Evolutionary conservation across 2,113 vertebrate species (phyloP).

Genomic region (Lonchura striata): DNA sequence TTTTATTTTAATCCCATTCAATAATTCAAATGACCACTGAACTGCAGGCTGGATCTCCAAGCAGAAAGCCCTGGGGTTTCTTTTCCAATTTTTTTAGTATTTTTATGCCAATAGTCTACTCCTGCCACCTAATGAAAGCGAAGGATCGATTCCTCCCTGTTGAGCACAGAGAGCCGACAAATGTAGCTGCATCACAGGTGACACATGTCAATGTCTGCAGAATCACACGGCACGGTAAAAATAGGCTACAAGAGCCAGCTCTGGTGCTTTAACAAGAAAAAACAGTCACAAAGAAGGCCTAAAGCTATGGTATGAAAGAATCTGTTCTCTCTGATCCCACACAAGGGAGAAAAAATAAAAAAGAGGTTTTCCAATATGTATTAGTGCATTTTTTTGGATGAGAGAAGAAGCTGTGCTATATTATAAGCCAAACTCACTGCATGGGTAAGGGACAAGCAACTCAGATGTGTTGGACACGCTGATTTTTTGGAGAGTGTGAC

Average conservation of each 20-base stretch:
- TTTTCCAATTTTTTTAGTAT: slow-evolving; percentile 42
- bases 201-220: slow-evolving; percentile 63
- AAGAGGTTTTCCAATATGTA: slow-evolving; percentile 58
- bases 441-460: neutral
- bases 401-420: slow-evolving; percentile 46
- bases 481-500: neutral
- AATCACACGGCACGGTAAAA: slow-evolving; percentile 64
- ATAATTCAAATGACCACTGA: slow-evolving; percentile 74
- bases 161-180: slow-evolving; percentile 54
- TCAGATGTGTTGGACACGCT: neutral
- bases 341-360: slow-evolving; percentile 48
- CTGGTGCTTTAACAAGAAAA: slow-evolving; percentile 61
- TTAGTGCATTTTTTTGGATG: slow-evolving; percentile 34
- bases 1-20: slow-evolving; percentile 71
- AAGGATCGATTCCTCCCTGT: slow-evolving; percentile 63
- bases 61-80: slow-evolving; percentile 57
- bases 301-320: slow-evolving; percentile 64
- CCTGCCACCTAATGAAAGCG: slow-evolving; percentile 61
- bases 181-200: slow-evolving; percentile 64
- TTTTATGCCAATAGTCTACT: slow-evolving; percentile 66
- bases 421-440: slow-evolving; percentile 27
- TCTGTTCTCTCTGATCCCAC: slow-evolving; percentile 54
- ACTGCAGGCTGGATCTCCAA: slow-evolving; percentile 44
- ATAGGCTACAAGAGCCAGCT: slow-evolving; percentile 44
- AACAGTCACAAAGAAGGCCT: slow-evolving; percentile 64